These are phyloP conservation scores for Cephalopterus ornatus DNA, from an alignment of 2,113 vertebrate genomes.

Conservation along the genomic window DNA sequence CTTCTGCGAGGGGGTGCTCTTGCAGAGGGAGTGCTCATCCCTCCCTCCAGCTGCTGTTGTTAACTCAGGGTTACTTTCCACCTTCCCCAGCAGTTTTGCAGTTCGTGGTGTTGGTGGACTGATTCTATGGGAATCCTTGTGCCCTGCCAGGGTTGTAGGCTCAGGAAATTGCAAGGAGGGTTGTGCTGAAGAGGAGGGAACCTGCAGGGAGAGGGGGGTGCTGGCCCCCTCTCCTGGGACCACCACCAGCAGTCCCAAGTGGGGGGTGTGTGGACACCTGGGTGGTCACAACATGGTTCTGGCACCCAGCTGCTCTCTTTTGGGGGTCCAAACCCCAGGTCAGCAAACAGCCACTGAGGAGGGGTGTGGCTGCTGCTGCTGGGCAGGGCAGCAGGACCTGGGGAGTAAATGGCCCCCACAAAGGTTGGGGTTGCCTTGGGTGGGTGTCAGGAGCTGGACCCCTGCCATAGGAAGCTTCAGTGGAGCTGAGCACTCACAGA, in stretches of 20 bases:
- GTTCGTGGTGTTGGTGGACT: fast-evolving
- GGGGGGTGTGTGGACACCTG: fast-evolving
- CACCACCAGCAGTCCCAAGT: not conserved
- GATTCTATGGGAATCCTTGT: not conserved
- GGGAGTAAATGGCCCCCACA: not conserved
- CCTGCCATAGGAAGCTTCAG: not conserved
- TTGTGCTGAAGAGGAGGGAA: not conserved
- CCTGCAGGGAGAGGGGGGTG: not conserved
- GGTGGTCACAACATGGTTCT: fast-evolving
- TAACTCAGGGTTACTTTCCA: not conserved
- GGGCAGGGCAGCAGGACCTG: not conserved
- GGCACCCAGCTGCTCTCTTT: fast-evolving
- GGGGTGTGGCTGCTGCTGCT: not conserved
- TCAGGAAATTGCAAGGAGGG: not conserved
- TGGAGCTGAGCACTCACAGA: not conserved
- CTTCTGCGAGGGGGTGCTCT: not conserved
- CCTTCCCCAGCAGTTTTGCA: not conserved
- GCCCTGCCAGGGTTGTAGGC: not conserved
- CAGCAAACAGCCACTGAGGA: not conserved
- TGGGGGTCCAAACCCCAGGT: not conserved
- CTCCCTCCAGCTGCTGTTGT: not conserved
- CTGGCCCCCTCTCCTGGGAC: not conserved
- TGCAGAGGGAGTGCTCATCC: not conserved
- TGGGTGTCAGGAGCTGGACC: not conserved
- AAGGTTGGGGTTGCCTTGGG: not conserved